Percentiles rank a stretch among this genome's conserved stretches.
phyloP scores from a whole-genome alignment of 2,888 invertebrate genomes.

The Ellobium chinense region DNA sequence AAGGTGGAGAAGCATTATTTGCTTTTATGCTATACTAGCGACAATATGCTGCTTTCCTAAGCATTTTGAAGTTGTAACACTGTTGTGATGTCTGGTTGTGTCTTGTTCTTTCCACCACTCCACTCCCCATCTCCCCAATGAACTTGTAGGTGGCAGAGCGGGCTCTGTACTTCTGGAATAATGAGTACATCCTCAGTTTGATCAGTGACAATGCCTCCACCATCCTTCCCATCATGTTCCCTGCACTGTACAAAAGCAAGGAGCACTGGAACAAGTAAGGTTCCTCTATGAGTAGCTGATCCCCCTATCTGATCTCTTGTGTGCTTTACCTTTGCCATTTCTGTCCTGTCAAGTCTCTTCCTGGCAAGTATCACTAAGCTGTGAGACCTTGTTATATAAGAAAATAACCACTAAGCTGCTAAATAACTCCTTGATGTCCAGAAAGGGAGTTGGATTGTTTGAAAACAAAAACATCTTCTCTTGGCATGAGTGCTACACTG shows the following conservation, averaged over 20 bases:
- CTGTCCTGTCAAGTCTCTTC: too few species aligned
- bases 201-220: slow-evolving; percentile 99
- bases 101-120: not conserved
- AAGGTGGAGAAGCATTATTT: too few species aligned
- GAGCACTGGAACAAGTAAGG: slow-evolving; percentile 98
- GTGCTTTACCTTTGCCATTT: not conserved
- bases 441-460: too few species aligned
- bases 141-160: slow-evolving; percentile 96
- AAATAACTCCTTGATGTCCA: not conserved
- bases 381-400: too few species aligned
- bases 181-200: slow-evolving; percentile 99
- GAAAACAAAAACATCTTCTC: too few species aligned
- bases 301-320: not conserved
- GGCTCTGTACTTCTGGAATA: slow-evolving; percentile 99
- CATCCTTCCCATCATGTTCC: slow-evolving; percentile 99
- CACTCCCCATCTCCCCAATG: not conserved
- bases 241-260: slow-evolving; percentile 98
- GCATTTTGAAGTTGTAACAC: slow-evolving; percentile 34
- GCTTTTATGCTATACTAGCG: too few species aligned
- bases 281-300: not conserved
- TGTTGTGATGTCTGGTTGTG: slow-evolving; percentile 14
- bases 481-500: too few species aligned
- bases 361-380: too few species aligned
- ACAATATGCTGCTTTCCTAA: not conserved
- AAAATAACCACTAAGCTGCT: too few species aligned